These are phyloP conservation scores for Baryphthengus martii DNA, from an alignment of 2,113 vertebrate genomes.

Conservation along the genomic window DNA sequence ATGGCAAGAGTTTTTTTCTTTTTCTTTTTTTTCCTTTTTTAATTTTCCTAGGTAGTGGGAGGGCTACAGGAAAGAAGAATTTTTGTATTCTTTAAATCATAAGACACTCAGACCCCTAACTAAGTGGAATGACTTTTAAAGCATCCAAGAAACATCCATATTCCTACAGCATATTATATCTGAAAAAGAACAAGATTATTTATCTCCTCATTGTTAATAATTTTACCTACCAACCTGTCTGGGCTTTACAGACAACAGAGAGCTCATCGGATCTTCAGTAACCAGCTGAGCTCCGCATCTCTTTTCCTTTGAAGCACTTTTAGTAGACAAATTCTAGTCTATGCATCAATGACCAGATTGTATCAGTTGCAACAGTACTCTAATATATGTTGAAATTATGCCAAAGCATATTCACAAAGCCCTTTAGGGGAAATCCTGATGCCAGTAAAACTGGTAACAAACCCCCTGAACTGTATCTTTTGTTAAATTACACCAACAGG, in stretches of 20 bases:
- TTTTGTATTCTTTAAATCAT: not conserved
- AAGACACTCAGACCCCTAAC: not conserved
- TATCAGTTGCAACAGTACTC: not conserved
- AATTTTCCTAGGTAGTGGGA: not conserved
- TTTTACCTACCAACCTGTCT: not conserved
- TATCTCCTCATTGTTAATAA: not conserved
- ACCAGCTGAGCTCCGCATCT: not conserved
- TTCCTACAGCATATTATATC: not conserved
- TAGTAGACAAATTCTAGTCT: not conserved
- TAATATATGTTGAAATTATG: not conserved
- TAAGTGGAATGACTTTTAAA: not conserved
- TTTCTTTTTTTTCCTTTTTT: fast-evolving
- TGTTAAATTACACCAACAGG: not conserved
- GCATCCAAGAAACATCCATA: not conserved
- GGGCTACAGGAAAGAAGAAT: not conserved
- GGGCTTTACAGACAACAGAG: not conserved
- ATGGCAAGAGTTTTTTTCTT: not conserved
- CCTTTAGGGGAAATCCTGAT: not conserved
- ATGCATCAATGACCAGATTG: not conserved
- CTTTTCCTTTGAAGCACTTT: not conserved
- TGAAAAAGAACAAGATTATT: not conserved
- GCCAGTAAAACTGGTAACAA: not conserved
- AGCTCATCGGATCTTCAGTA: not conserved
- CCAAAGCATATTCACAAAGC: not conserved
- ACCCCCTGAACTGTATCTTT: not conserved